These are phyloP conservation scores for Drosophila pseudotakahashii DNA, from an alignment of 2,888 invertebrate genomes.

Conservation along the genomic window DNA sequence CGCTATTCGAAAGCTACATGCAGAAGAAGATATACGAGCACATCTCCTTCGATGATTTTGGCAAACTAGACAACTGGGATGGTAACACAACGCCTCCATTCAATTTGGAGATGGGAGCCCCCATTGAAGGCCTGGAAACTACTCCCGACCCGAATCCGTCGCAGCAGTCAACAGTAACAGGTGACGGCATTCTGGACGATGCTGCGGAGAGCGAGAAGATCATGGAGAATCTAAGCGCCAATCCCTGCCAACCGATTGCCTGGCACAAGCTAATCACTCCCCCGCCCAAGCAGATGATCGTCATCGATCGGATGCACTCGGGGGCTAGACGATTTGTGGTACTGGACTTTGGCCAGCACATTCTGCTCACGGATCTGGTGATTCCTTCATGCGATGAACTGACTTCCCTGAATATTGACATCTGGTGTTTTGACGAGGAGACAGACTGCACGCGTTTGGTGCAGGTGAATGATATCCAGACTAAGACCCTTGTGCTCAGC, in stretches of 20 bases:
- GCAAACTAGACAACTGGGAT: conserved; percentile 59
- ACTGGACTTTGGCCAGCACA: conserved; percentile 94
- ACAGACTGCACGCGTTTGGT: conserved; percentile 93
- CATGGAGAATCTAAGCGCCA: conserved; percentile 53
- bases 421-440: conserved; percentile 95
- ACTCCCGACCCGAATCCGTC: conserved; percentile 18
- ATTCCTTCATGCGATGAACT: conserved; percentile 92
- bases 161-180: conserved; percentile 9
- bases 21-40: conserved; percentile 68
- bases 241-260: conserved; percentile 85
- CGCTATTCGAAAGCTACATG: conserved; percentile 63
- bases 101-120: background rate
- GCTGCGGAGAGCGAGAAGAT: conserved; percentile 57
- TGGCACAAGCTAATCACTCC: conserved; percentile 92
- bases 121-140: conserved; percentile 13
- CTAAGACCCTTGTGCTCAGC: conserved; percentile 92
- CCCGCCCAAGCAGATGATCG: conserved; percentile 93
- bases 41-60: conserved; percentile 37
- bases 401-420: conserved; percentile 94
- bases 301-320: conserved; percentile 97
- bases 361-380: conserved; percentile 93
- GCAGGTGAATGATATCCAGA: conserved; percentile 94
- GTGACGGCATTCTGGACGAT: conserved; percentile 51
- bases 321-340: conserved; percentile 96
- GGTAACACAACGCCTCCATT: conserved; percentile 1